Evolutionary conservation across 92 coral and sea anemone genomes (phyloP), one percentile per base, ranked within the genome.

Genomic region (Blastomussa wellsi): DNA sequence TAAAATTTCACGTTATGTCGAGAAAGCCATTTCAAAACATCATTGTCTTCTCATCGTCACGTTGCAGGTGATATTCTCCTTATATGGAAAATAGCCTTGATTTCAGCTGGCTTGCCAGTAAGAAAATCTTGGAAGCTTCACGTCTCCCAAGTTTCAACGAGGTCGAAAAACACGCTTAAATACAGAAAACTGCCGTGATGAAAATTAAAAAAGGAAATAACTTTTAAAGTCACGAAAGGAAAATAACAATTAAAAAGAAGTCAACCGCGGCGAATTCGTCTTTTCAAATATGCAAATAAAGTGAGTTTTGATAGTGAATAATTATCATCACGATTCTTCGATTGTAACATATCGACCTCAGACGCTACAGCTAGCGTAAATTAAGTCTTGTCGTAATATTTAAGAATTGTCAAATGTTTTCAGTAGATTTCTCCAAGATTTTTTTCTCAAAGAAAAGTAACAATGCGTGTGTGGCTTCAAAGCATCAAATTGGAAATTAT

Each of bases 1-100:
- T 16, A 9, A 74, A 15, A 19, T 20, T 9, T 51, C 41, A 38
- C 70, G 86, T 52, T 82, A 68, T 68, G 53, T n/a, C 77, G 26
- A 81, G 67, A 52, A 60, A 81, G 24, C 78, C 77, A 42, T 72
- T 74, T 74, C 32, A 83, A 83, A 44, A 62, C 87, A 57, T 59
- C 33, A 37, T 33, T 15, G 79, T 42, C 33, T 74, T 59, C 60
- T 16, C 62, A 17, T 57, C 19, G 73, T 74, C 87, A 83, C 81
- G 87, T 74, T 28, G 87, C 87, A 83, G 87, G 87, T 83, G 75
- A 22, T 31, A 39, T 22, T 74, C 59, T 83, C 87, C 87, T 38
- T 59, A 83, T 83, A 74, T 83, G 87, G 87, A 83, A 74, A 68
- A n/a, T 7, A 82, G 68, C 47, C 73, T 62, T 82, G 79, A 28